Evolutionary conservation across 2,888 invertebrate genomes (phyloP).

Genomic region (Antheraea yamamai): DNA sequence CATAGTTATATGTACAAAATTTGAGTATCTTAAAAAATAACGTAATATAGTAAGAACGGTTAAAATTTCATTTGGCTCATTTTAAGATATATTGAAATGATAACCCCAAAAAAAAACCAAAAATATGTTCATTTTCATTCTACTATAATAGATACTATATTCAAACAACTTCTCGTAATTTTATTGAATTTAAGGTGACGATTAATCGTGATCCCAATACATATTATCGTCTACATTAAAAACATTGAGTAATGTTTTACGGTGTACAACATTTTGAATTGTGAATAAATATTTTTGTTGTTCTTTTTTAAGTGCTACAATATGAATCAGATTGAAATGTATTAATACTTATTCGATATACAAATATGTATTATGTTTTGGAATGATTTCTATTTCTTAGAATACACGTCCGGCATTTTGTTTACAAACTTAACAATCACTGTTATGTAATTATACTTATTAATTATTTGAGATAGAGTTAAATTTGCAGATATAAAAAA

Average conservation of each 20-base stretch:
- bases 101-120: not conserved
- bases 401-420: not conserved
- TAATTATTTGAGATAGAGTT: too few relatives aligned
- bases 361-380: slow-evolving; percentile 11
- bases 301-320: slow-evolving; percentile 40
- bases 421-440: not conserved
- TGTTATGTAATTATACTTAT: not conserved
- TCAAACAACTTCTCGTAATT: not conserved
- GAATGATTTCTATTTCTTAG: not conserved
- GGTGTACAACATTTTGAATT: slow-evolving; percentile 47
- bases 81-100: not conserved
- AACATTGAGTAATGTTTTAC: slow-evolving; percentile 36
- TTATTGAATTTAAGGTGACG: slow-evolving; percentile 24
- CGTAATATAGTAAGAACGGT: too few relatives aligned
- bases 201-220: not conserved
- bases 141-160: not conserved
- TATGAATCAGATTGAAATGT: slow-evolving; percentile 38
- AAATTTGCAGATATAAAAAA: too few relatives aligned
- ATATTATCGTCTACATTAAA: slow-evolving; percentile 18
- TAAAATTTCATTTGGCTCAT: too few relatives aligned
- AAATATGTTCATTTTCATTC: too few relatives aligned
- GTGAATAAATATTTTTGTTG: slow-evolving; percentile 39
- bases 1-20: too few relatives aligned
- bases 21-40: too few relatives aligned
- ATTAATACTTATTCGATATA: slow-evolving; percentile 11